phyloP scores from a whole-genome alignment of 2,888 invertebrate genomes.

The Spodoptera exigua region DNA sequence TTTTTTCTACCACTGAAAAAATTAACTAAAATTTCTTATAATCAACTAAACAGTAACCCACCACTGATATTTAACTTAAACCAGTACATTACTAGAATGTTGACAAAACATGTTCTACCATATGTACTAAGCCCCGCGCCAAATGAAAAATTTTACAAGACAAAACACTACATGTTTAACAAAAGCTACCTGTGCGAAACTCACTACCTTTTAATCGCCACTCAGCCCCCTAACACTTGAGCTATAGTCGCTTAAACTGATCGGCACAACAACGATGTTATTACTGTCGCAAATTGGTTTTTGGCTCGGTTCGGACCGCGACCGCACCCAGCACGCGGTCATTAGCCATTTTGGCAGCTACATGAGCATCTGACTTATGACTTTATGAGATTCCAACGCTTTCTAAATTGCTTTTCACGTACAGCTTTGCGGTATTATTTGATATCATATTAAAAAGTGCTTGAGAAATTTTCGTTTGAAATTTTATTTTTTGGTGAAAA shows the following conservation, averaged over 20 bases:
- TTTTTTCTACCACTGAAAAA: no score
- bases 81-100: no score
- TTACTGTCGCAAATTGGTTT: conserved; percentile 86
- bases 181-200: conserved; percentile 1
- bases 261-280: conserved; percentile 75
- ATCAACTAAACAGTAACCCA: no score
- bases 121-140: no score
- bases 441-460: conserved; percentile 49
- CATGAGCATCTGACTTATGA: conserved; percentile 73
- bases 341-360: conserved; percentile 87
- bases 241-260: conserved; percentile 41
- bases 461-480: conserved; percentile 8
- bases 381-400: conserved; percentile 74
- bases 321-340: conserved; percentile 82
- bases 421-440: conserved; percentile 41
- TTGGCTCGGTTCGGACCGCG: conserved; percentile 82
- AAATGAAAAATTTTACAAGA: no score
- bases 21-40: no score
- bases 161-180: background rate
- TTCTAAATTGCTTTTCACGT: conserved; percentile 60
- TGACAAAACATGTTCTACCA: no score
- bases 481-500: background rate
- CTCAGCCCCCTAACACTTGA: conserved; percentile 9
- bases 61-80: no score
- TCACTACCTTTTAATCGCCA: conserved; percentile 7